Evolutionary conservation across 1,140 invertebrate genomes (phyloP), one percentile per base, ranked within the genome.

Genomic region (Tenebrio molitor): DNA sequence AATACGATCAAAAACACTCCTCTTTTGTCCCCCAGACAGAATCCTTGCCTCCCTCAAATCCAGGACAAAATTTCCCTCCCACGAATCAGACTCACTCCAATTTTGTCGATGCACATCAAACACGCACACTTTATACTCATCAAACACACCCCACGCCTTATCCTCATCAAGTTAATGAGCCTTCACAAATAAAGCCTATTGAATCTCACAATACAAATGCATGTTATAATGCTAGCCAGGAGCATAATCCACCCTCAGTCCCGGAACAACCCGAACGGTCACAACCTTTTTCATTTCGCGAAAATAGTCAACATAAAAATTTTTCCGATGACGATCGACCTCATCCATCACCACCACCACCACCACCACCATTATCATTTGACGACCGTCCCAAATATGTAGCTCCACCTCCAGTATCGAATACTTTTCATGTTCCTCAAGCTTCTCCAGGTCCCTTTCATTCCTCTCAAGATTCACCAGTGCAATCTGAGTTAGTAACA

Each of bases 1-100:
- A 86, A 78, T 86, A 86, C 78, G 83, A 86, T 80, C 77, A 81
- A 75, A 82, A 81, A 71, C 62, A 74, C 25, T 46, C 36, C 23
- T 29, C 10, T 17, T 10, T 21, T n/a, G n/a, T 23, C 23, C 1
- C 50, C 17, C 17, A 50, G n/a, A 3, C 15, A 50, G 4, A 50
- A 10, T 50, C 44, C n/a, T 23, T 21, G 1, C 17, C 44, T 17
- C 29, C 29, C 4, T 33, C 10, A 5, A 33, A 33, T 33, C 29
- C 29, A 33, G 29, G 4, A 33, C 29, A 33, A 33, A 33, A 33
- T 33, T n/a, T n/a, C n/a, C n/a, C n/a, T n/a, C n/a, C n/a, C n/a
- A n/a, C n/a, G n/a, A n/a, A n/a, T n/a, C n/a, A n/a, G n/a, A n/a
- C n/a, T n/a, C n/a, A n/a, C n/a, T n/a, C n/a, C n/a, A n/a, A n/a